Base-by-base conservation (phyloP, 1,140 invertebrate species). In the Sarcophaga peregrina region DNA sequence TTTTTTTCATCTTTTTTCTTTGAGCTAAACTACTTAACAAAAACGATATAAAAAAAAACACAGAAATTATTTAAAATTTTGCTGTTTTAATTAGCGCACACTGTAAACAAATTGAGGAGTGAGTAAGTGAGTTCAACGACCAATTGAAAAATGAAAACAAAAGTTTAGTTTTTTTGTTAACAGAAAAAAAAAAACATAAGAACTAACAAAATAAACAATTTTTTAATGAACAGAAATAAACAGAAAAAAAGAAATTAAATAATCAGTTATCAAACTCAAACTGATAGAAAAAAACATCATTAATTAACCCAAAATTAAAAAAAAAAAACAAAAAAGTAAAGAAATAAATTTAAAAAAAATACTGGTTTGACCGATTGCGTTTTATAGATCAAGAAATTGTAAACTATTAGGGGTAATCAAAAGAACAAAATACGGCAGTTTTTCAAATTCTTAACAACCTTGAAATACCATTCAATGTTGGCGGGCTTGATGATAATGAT, bases 101-200 rank as follows among this genome's bases (percentile, higher is more conserved):
- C 25, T 37, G 25, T 37, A 58, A 68, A 68, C 62, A 17, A 68
- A 68, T 68, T 68, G 62, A 25, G 54, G 62, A 25, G 54, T 58
- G 54, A 58, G 25, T 37, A 37, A 58, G 54, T 58, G 17, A 68
- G 62, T 68, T 68, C 62, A 68, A 20, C 17, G 62, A 68, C 62
- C 62, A 68, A 68, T 68, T 68, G 62, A 68, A 68, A 52, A 68
- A 20, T 68, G 17, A 68, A 68, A 68, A 68, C 62, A 68, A 68
- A 68, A 68, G 62, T 68, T 20, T 8, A 25, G 17, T 68, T 68
- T 68, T 58, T 13, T 58, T 58, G 15, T n/a, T 58, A 58, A 58
- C 13, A 15, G 11, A 15, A 58, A 58, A 58, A 58, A 52, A 52
- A 52, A 52, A 52, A 8, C 13, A 52, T 5, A 52, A 15, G 54